Evolutionary conservation across 2,113 vertebrate species (phyloP), one percentile per base, ranked within the genome.

Genomic region (Helogale parvula): DNA sequence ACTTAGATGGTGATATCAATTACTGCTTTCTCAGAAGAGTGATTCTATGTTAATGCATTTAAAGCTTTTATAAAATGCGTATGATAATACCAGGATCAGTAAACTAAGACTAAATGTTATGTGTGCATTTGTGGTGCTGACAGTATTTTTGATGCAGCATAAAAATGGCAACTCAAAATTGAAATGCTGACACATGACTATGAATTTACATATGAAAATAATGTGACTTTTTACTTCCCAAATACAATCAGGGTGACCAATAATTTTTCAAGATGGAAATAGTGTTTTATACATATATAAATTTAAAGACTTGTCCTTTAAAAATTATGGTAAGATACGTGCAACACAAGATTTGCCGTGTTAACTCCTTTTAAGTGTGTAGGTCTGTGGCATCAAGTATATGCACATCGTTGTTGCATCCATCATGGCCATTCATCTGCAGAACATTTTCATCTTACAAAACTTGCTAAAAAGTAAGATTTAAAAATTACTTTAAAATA

Each of bases 71-170:
- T 23, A 88, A 96, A 79, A 71, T 29, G 52, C 41, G 3, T 23
- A 8, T 68, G 10, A 13, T 38, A 69, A 76, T 81, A 38, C 13
- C 10, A 93, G 47, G 17, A 74, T 93, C 3, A 41, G 17, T 80
- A 96, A 90, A 92, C 84, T 94, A 41, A 82, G 29, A 57, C 25
- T 33, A 54, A 41, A 41, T 95, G n/a, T 87, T 90, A 72, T 92
- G 57, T 38, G 31, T 80, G 25, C 57, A 16, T 45, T 76, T 66
- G 21, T 89, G 45, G 4, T 85, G 13, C 27, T 69, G 5, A 50
- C 16, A 60, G 15, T 52, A 93, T 90, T 96, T 92, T 94, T 14
- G 1, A 50, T 57, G 88, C 33, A 69, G 10, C 9, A 12, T 38
- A 81, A 74, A 54, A 54, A 29, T 86, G n/a, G 1, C 8, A 69